A percentile compares a stretch with the other conserved stretches of the same genome.
Conservation (phyloP, 30 jellyfish, hydroid and myxozoan genomes). For the Aurelia coerulea region DNA sequence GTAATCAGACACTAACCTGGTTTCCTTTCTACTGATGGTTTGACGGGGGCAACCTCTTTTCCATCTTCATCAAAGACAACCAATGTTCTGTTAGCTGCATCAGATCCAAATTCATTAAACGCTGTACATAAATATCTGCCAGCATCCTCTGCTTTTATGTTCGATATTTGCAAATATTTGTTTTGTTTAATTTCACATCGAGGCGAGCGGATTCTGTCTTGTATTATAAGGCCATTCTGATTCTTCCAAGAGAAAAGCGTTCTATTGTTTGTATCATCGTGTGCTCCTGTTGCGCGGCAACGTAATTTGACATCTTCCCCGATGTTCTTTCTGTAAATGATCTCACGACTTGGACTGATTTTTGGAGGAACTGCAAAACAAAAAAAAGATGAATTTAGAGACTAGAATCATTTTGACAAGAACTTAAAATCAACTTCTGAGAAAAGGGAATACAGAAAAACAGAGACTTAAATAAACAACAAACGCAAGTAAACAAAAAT, state of each 20-base stretch:
- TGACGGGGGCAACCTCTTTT: constrained; percentile 57
- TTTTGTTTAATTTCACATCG: constrained; percentile 73
- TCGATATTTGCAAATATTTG: constrained; percentile 60
- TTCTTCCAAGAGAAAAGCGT: constrained; percentile 83
- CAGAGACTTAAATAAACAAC: no score
- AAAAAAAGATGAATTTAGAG: not conserved
- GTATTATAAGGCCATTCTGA: constrained; percentile 67
- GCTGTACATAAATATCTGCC: constrained; percentile 79
- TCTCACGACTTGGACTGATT: constrained; percentile 35
- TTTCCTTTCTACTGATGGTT: constrained; percentile 19
- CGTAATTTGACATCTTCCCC: constrained; percentile 79
- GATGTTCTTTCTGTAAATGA: constrained; percentile 31
- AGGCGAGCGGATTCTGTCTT: constrained; percentile 58
- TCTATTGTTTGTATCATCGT: constrained; percentile 63
- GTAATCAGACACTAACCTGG: constrained; percentile 33
- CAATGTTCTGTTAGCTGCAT: constrained; percentile 51
- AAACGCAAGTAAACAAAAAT: no score
- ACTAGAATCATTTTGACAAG: not conserved
- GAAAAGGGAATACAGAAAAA: no score
- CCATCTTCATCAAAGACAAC: constrained; percentile 55
- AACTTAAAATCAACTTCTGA: no score
- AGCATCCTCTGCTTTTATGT: constrained; percentile 69
- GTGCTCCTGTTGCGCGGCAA: constrained; percentile 88
- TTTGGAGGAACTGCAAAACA: constrained; percentile 67
- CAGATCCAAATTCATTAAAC: constrained; percentile 56